phyloP scores from a whole-genome alignment of 2,113 vertebrate species.

The Dromas ardeola region DNA sequence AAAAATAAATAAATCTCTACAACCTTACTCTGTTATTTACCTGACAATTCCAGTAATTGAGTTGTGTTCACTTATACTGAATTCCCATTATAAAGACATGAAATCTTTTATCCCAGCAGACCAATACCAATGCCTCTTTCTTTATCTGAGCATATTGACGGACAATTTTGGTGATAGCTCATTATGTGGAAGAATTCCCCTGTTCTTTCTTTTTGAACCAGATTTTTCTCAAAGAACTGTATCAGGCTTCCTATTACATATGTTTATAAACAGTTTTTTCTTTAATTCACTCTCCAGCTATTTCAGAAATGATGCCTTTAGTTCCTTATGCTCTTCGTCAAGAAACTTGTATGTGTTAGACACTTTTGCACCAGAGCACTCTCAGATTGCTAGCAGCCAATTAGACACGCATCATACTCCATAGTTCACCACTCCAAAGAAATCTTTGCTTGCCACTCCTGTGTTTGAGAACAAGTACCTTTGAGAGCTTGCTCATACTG shows the following conservation, averaged over 20 bases:
- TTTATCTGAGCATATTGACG: not conserved
- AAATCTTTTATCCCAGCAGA: not conserved
- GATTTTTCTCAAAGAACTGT: not conserved
- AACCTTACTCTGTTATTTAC: slow-evolving; percentile 7
- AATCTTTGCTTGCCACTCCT: not conserved
- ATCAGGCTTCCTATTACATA: not conserved
- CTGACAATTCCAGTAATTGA: slow-evolving; percentile 26
- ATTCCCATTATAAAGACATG: not conserved
- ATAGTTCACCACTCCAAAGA: not conserved
- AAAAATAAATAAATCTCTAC: slow-evolving; percentile 15
- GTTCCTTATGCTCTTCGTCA: not conserved
- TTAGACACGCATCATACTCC: accelerated
- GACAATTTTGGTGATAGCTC: not conserved
- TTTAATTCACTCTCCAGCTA: not conserved
- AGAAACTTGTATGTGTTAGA: not conserved
- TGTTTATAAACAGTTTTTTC: not conserved
- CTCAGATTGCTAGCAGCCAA: not conserved
- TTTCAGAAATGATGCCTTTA: not conserved
- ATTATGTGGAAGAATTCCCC: not conserved
- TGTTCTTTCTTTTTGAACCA: not conserved
- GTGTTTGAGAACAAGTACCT: not conserved
- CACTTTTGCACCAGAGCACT: not conserved
- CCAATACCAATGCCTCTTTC: not conserved
- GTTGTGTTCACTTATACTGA: not conserved
- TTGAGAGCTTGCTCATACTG: not conserved